Evolutionary conservation across 2,797 vertebrate genomes (phyloP), one percentile per base, ranked within the genome.

Genomic region (Pseudomugil tenellus): DNA sequence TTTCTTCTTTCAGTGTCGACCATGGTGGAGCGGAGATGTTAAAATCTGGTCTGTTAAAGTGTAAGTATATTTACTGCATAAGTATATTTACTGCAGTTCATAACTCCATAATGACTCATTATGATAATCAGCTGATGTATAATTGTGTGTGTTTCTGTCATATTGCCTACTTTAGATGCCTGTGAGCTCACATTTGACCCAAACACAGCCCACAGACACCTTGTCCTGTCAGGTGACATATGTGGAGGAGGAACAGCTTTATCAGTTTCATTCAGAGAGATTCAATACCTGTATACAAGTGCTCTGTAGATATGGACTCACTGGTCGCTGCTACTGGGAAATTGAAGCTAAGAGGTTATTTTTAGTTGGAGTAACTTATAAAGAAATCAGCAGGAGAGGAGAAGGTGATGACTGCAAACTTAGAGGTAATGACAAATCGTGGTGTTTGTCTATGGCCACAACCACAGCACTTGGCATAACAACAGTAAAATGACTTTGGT

Each of bases 291-390:
- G 3, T 12, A 19, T n/a, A 25, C 70, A 78, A 41, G 31, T 78
- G 12, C 21, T 72, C 41, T 65, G 76, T 8, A 28, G 9, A 29
- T 28, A 59, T 23, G 57, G 25, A 43, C 25, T 59, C 9, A 59
- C 57, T 21, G 70, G 43, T 8, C 52, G 70, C 34, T 64, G 65
- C 12, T 77, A 72, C 76, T 77, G 70, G 76, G 76, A 73, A 29
- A 56, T 72, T 5, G 1, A 23, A 11, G 0, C 0, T 0, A 3
- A 32, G 3, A 32, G 14, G 6, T 0, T 0, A 0, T 4, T 6
- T 10, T 21, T 0, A 11, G 1, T 26, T 25, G 64, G 48, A 19
- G 64, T 77, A 35, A 32, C 48, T 12, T 72, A 63, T 51, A 10
- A 6, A 60, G 55, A 39, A 28, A 68, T 46, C n/a, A 28, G 29